phyloP scores from a whole-genome alignment of 1,140 invertebrate genomes.

The Mylabris phalerata region DNA sequence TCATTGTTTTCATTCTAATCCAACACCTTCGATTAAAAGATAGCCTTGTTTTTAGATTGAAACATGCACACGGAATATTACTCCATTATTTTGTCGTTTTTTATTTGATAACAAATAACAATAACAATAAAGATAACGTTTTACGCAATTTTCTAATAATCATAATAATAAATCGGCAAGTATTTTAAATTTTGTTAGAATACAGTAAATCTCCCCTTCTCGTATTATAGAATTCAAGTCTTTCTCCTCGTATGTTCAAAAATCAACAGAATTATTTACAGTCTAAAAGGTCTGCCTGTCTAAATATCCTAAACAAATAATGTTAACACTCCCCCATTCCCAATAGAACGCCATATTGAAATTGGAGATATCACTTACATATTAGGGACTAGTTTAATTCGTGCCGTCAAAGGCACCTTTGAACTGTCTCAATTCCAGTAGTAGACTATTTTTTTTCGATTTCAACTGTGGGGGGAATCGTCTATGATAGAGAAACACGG shows the following conservation, averaged over 20 bases:
- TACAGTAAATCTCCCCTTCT: conserved; percentile 12
- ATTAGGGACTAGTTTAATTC: conserved; percentile 18
- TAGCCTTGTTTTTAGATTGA: no score
- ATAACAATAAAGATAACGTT: no score
- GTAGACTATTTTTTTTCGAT: no score
- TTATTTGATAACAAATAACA: no score
- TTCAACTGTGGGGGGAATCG: no score
- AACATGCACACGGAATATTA: no score
- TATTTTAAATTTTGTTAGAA: conserved; percentile 7
- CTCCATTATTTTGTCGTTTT: no score
- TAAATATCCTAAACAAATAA: conserved; percentile 29
- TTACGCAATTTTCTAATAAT: no score
- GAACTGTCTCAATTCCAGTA: no score
- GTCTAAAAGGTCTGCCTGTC: conserved; percentile 21
- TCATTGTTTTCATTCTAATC: no score
- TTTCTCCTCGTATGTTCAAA: conserved; percentile 10
- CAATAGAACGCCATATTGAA: conserved; percentile 14
- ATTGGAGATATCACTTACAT: conserved; percentile 27
- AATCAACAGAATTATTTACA: conserved; percentile 22
- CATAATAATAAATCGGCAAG: no score
- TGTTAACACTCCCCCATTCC: conserved; percentile 23
- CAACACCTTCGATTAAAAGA: no score
- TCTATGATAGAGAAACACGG: not conserved
- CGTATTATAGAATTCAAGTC: not conserved
- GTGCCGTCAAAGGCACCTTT: conserved; percentile 13